Conservation (phyloP, 2,113 vertebrate genomes). For the Pluvianellus socialis region DNA sequence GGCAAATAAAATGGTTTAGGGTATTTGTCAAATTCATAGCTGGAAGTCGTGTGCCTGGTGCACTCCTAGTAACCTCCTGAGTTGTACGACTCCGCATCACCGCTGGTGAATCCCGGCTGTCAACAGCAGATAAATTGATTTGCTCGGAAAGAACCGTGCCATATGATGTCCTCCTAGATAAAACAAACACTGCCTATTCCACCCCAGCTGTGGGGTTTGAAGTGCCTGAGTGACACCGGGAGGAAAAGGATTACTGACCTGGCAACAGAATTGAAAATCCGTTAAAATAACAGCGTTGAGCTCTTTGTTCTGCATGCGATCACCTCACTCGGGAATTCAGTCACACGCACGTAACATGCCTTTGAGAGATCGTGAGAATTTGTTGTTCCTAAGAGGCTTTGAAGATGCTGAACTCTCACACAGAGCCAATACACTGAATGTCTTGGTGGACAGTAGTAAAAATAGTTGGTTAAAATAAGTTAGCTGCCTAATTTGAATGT, state of each 20-base stretch:
- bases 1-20: constrained; percentile 15
- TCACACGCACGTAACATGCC: background rate
- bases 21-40: background rate
- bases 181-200: constrained; percentile 25
- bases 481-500: background rate
- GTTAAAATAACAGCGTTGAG: background rate
- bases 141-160: background rate
- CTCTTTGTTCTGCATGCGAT: background rate
- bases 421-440: background rate
- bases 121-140: constrained; percentile 22
- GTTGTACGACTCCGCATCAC: background rate
- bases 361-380: background rate
- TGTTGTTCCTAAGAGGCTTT: background rate
- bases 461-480: background rate
- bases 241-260: constrained; percentile 20
- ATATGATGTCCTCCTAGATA: background rate
- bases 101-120: background rate
- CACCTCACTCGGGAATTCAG: rapidly evolving
- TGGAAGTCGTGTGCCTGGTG: background rate
- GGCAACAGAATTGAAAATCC: constrained; percentile 31
- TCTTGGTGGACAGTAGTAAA: background rate
- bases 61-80: background rate
- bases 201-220: background rate
- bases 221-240: background rate
- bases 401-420: background rate